Base-by-base conservation (phyloP, 92 coral and sea anemone genomes). In the Parazoanthus darwini region DNA sequence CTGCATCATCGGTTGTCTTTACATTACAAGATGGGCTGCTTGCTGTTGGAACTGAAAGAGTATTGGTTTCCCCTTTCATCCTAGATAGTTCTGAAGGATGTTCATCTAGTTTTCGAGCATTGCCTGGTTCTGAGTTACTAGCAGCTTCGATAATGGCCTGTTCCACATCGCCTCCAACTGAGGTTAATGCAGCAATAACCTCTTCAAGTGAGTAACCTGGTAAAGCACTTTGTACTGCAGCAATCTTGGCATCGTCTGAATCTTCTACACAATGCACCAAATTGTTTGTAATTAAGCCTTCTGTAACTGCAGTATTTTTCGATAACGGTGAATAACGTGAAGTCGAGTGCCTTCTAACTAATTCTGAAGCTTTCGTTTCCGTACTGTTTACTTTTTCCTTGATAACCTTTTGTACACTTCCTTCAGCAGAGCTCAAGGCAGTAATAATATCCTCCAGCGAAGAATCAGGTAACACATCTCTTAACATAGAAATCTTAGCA, bases 351-450 rank as follows among this genome's bases (percentile, higher is more conserved):
- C 23, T 25, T 6, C 20, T 35, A 36, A 44, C 35, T 14, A 68
- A 25, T 22, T 13, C 67, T 1, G 78, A 68, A 6, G 78, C 70
- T 46, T 18, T 51, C 23, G 48, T 26, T 3, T 71, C 79, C 15
- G 78, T 33, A 14, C 66, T 70, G 29, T 44, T 84, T 8, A 84
- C 39, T 26, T 37, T 44, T n/a, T 70, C 79, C 46, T 46, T 48
- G 29, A 74, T 74, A 11, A 75, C 78, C 38, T n/a, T 44, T 82
- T 68, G 56, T 29, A 82, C 46, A 23, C 42, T 36, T 15, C 87
- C 87, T 39, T 48, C 78, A 43, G 79, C 37, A 26, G 87, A 71
- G 54, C 79, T 84, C 65, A 84, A 46, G 38, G 87, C 87, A 71
- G 44, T 84, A 37, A 84, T 22, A 48, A 84, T 72, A 68, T 84